Evolutionary conservation across 1,140 invertebrate genomes (phyloP).

Genomic region (Condylostylus longicornis): DNA sequence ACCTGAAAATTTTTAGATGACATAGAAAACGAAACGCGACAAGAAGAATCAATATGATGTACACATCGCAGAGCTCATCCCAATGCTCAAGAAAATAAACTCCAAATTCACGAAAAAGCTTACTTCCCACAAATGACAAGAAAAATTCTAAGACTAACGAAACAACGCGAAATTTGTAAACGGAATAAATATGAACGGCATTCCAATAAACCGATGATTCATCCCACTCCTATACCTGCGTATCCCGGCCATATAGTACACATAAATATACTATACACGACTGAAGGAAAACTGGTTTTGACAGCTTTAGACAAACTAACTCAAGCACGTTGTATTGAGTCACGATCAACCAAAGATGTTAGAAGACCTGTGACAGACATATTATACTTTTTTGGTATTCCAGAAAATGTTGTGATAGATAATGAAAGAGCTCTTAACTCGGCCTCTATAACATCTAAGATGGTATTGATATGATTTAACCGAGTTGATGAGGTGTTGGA

Average conservation of each 20-base stretch:
- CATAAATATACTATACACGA: slow-evolving; percentile 6
- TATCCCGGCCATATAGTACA: slow-evolving; percentile 7
- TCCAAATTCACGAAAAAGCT: slow-evolving; percentile 7
- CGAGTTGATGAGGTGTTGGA: slow-evolving; percentile 4
- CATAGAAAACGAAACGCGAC: slow-evolving; percentile 4
- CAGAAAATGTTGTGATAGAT: slow-evolving; percentile 6
- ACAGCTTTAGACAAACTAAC: slow-evolving; percentile 8
- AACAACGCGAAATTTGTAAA: slow-evolving; percentile 6
- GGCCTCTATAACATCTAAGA: slow-evolving; percentile 2
- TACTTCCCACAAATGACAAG: slow-evolving; percentile 6
- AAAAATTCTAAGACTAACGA: slow-evolving; percentile 6
- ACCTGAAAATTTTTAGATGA: slow-evolving; percentile 7
- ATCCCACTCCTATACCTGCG: slow-evolving; percentile 4
- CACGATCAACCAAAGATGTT: slow-evolving; percentile 6
- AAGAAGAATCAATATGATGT: slow-evolving; percentile 6
- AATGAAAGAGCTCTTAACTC: slow-evolving; percentile 8
- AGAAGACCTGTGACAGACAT: slow-evolving; percentile 5
- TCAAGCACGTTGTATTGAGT: neutral
- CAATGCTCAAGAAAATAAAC: slow-evolving; percentile 8
- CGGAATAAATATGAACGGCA: slow-evolving; percentile 7
- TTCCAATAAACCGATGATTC: neutral
- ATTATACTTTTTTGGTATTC: slow-evolving; percentile 5
- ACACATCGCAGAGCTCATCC: slow-evolving; percentile 10
- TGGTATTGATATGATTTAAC: slow-evolving; percentile 5
- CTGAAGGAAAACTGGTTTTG: slow-evolving; percentile 5